Base-by-base conservation (phyloP, 2,113 vertebrate species). In the Neodontobutis hainanensis region DNA sequence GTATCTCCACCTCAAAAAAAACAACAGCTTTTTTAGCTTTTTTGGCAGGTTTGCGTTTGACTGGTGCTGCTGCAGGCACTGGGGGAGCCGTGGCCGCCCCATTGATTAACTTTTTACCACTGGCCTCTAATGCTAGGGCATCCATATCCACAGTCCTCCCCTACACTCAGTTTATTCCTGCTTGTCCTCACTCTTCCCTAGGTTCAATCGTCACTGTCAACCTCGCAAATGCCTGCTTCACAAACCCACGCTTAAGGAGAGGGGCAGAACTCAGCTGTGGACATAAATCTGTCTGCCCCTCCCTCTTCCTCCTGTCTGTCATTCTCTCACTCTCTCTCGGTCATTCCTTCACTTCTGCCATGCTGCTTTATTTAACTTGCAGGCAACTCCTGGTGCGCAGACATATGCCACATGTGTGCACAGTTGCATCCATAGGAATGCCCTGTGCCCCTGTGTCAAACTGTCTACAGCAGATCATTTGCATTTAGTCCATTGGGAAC, bases 1-100 rank as follows among this genome's bases (percentile, higher is more conserved):
- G 90, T 76, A 98, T 97, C 94, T 98, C 96, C 95, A 98, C 96
- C 96, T 98, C 96, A 14, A 98, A 97, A 86, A 97, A 98, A 82
- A 98, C 94, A 83, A 94, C 93, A 53, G 93, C 95, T 68, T 94
- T 96, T 90, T 96, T 96, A 89, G 91, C 42, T 84, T 95, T 97
- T 88, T 92, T 95, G 19, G 88, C 49, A 3, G 85, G 75, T 84
- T 95, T 96, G 32, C 92, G 92, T 82, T 88, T 92, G 64, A 11
- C 15, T 0, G 51, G 84, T 8, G 78, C 4, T 0, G 57, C 65
- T 11, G 38, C 4, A 0, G 46, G 32, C 15, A 48, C 0, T 2
- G 53, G 70, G n/a, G 65, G 4, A 3, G 65, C 9, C 0, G 81
- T 56, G 0, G 55, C 15, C 36, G 61, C 38, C 40, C 72, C 78